Percentiles rank a stretch among this genome's conserved stretches.
Evolutionary conservation across 2,797 vertebrate genomes (phyloP).

Genomic region (Discoglossus pictus): DNA sequence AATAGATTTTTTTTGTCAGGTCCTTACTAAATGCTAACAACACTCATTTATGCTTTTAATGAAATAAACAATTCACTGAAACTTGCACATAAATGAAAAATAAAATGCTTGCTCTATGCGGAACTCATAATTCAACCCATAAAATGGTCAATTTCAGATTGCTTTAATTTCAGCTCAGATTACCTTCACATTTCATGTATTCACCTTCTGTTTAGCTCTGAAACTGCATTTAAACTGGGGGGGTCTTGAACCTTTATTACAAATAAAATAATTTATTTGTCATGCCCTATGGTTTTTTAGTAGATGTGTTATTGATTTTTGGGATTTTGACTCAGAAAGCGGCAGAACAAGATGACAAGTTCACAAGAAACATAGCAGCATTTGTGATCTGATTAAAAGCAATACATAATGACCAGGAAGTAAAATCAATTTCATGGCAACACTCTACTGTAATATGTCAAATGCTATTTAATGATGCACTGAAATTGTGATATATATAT

Average conservation of each 20-base stretch:
- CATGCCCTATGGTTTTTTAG: constrained; percentile 63
- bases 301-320: constrained; percentile 72
- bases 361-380: constrained; percentile 53
- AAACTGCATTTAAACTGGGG: constrained; percentile 66
- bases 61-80: no score
- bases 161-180: background rate
- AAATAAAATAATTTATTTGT: constrained; percentile 77
- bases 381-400: constrained; percentile 66
- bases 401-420: constrained; percentile 61
- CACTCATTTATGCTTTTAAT: no score
- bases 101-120: no score
- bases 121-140: no score
- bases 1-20: no score
- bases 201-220: constrained; percentile 60
- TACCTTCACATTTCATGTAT: constrained; percentile 49
- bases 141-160: background rate
- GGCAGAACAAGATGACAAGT: constrained; percentile 47
- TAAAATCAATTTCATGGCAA: constrained; percentile 63
- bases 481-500: constrained; percentile 67
- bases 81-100: no score
- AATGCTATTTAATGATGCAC: constrained; percentile 70
- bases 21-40: no score
- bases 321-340: constrained; percentile 64
- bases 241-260: constrained; percentile 65
- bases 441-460: constrained; percentile 62